Evolutionary conservation across 1,140 invertebrate species (phyloP), one percentile per base, ranked within the genome.

Genomic region (Cotesia vestalis): DNA sequence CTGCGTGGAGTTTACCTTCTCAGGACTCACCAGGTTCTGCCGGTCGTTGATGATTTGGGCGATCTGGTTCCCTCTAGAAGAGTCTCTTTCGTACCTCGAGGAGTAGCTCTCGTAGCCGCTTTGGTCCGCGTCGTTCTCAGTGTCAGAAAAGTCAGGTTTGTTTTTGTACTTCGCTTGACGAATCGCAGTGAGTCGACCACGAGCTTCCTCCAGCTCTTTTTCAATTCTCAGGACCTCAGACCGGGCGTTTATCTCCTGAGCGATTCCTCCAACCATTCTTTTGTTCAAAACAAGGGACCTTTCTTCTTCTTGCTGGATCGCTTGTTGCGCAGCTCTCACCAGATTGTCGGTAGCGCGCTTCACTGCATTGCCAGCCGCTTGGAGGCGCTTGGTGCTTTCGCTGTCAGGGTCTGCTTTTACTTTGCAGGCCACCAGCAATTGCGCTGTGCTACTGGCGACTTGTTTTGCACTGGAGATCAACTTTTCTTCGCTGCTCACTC

Each of bases 281-380:
- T 93, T 92, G 81, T 98, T 96, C 17, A 99, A 90, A 59, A 98
- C 92, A 4, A 99, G 87, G 53, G 92, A 94, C 27, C 94, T 88
- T 79, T 98, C 97, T 78, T 98, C 97, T 78, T 98, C 95, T 38
- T 93, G 91, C 60, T 94, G 94, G 66, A 98, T 95, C 1, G 95
- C 94, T 83, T 98, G 95, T 78, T 98, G 93, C 0, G 98, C 98
- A 0, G 97, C 96, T 36, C 92, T 89, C 9, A 99, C 98, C 73
- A 99, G 86, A 87, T 98, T 98, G 84, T 99, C 98, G 0, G 98
- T 99, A 1, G 98, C 98, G 76, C 95, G 90, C 87, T 99, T 99
- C 0, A 99, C 98, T 11, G 97, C 96, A 83, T 98, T 98, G 12
- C 98, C 98, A 6, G 98, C 98, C 27, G 93, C 90, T 86, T 98